Evolutionary conservation across 2,888 invertebrate species (phyloP), one percentile per base, ranked within the genome.

Genomic region (Eucera pruinosa): DNA sequence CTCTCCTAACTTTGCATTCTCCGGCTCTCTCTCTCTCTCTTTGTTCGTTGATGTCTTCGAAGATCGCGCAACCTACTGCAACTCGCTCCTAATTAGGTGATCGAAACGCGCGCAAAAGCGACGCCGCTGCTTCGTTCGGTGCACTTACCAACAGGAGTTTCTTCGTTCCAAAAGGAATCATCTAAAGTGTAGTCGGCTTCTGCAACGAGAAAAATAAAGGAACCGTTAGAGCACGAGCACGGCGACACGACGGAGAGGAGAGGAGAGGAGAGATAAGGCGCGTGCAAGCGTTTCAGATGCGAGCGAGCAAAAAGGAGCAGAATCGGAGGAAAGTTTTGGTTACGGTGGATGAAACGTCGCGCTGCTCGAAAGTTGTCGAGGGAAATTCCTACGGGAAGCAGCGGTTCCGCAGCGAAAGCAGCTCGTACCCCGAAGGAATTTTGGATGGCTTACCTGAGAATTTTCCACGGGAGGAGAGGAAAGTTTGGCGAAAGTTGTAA

Each of bases 131-230:
- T 60, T 20, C 30, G 30, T 0, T 30, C 3, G 13, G 5, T 11
- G 20, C 48, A 95, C 97, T 96, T 92, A 97, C 97, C 97, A 93
- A 96, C 96, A 94, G 97, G 97, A 94, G 96, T 97, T 93, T 97
- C 97, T 93, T 97, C 97, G 94, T 96, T 97, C 97, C 97, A 97
- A 94, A 96, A 97, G 91, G 97, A 97, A 94, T 97, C 97, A 94
- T 97, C 97, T 94, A 97, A 95, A 91, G 97, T 97, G 93, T 97
- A 97, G 94, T 97, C 97, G 93, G 96, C 96, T 95, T 97, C 97
- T 97, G 96, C 18, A 84, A 84, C 64, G 64, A 48, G 43, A 64
- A 58, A 70, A 20, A 48, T 9, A 41, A 20, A 27, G 30, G 20
- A 39, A n/a, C 3, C 15, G 30, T 73, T 61, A 76, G 23, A n/a